Evolutionary conservation across 1,140 invertebrate species (phyloP).

Genomic region (Diachasmimorpha longicaudata): DNA sequence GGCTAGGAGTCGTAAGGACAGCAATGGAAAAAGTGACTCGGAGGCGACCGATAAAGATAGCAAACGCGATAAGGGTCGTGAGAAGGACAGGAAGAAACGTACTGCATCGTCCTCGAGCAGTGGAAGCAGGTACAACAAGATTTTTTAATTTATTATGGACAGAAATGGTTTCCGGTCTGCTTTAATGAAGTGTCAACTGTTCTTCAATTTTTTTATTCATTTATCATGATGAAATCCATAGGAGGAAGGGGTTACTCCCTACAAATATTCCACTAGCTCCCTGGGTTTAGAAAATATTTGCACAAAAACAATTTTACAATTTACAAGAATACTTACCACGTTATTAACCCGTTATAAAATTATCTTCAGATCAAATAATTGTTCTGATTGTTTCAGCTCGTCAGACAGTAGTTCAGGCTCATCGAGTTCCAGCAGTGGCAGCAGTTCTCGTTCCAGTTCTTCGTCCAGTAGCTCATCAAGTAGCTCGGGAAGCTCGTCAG

Average conservation of each 20-base stretch:
- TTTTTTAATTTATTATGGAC: background rate
- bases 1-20: conserved; percentile 69
- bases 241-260: background rate
- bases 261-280: too few relatives aligned
- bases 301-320: too few relatives aligned
- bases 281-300: too few relatives aligned
- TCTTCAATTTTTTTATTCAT: too few relatives aligned
- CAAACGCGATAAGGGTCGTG: conserved; percentile 69
- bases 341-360: too few relatives aligned
- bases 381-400: conserved; percentile 59
- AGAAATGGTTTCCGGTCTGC: too few relatives aligned
- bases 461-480: conserved; percentile 73
- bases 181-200: too few relatives aligned
- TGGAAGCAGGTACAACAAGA: conserved; percentile 71
- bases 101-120: conserved; percentile 79
- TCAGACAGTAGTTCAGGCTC: conserved; percentile 76
- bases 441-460: conserved; percentile 73
- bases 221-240: too few relatives aligned
- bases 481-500: conserved; percentile 72
- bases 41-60: conserved; percentile 73
- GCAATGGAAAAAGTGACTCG: conserved; percentile 63
- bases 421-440: conserved; percentile 65
- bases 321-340: too few relatives aligned
- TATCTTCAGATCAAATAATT: background rate
- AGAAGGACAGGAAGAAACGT: conserved; percentile 70